These are phyloP conservation scores for Festucalex cinctus DNA, from an alignment of 2,113 vertebrate genomes.

Conservation along the genomic window DNA sequence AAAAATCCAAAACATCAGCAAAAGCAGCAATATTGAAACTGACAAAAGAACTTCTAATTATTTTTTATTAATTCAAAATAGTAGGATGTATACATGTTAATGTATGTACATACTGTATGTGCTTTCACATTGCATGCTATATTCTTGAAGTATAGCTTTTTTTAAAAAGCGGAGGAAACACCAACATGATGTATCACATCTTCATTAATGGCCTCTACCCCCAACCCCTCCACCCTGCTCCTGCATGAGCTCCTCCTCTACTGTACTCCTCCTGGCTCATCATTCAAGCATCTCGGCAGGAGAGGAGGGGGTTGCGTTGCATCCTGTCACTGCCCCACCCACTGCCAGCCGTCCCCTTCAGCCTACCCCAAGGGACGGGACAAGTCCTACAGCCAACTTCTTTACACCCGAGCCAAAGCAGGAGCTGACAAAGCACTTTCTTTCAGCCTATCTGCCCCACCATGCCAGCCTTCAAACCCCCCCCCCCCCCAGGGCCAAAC, in stretches of 20 bases:
- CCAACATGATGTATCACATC: constrained; percentile 46
- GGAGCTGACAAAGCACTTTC: constrained; percentile 60
- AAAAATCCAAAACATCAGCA: too few species aligned
- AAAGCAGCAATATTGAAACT: too few species aligned
- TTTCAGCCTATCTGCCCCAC: constrained; percentile 34
- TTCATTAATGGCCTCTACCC: constrained; percentile 13
- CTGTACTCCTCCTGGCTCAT: constrained; percentile 62
- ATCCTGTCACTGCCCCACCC: constrained; percentile 54
- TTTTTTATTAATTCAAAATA: too few species aligned
- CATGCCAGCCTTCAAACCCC: constrained; percentile 28
- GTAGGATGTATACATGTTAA: too few species aligned
- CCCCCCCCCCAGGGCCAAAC: constrained; percentile 25
- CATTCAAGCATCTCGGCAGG: constrained; percentile 50
- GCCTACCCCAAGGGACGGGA: constrained; percentile 32
- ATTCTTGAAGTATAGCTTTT: too few species aligned
- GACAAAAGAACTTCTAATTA: too few species aligned
- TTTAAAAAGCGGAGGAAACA: constrained; percentile 30
- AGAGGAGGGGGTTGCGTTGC: neutral
- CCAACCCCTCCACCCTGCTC: neutral
- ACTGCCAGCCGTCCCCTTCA: constrained; percentile 34
- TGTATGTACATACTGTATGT: too few species aligned
- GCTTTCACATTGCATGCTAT: too few species aligned
- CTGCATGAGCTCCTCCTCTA: constrained; percentile 34
- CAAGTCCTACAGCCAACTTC: constrained; percentile 12
- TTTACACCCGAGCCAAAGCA: constrained; percentile 7